Base-by-base conservation (phyloP, 2,888 invertebrate genomes). In the Cheilosia variabilis region DNA sequence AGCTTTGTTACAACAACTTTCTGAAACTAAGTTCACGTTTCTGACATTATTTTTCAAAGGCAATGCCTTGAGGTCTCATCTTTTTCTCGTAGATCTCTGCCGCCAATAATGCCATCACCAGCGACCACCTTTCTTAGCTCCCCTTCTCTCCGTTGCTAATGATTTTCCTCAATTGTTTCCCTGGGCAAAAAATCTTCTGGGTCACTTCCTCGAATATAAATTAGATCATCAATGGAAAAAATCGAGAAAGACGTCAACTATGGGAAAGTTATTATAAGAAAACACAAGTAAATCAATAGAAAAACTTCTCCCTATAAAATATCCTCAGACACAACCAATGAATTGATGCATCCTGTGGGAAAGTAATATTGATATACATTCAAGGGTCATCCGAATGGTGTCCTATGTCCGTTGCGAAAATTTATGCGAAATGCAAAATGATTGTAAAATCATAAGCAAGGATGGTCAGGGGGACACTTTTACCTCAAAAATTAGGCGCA, bases 341-440 rank as follows among this genome's bases (percentile, higher is more conserved):
- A 66, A 22, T 24, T 45, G 22, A 4, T 53, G 24, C 50, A 43
- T 79, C 27, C 71, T 71, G 71, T 82, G 82, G 71, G 77, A 82
- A 82, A 71, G 60, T 71, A 34, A 31, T 15, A 45, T 57, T 19
- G n/a, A 13, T 41, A 13, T 41, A 9, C 50, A 41, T 19, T 41
- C 6, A 72, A 55, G 34, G 77, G 77, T 65, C 65, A 71, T 60
- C 43, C 10, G 31, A 17, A 31, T 53, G 27, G 57, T 37, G 62
- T 62, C 72, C 73, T 60, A 19, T 66, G 37, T 13, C 17, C 47
- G n/a, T 68, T 68, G 76, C 75, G 60, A 50, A 63, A 77, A 71
- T 82, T 77, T 82, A 77, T 77, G 53, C n/a, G 22, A 65, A 60
- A 77, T 77, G 82, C 77, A 71, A 77, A 71, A 77, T 55, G 45